phyloP scores from a whole-genome alignment of 1,140 invertebrate species.

The Anoplolepis gracilipes region DNA sequence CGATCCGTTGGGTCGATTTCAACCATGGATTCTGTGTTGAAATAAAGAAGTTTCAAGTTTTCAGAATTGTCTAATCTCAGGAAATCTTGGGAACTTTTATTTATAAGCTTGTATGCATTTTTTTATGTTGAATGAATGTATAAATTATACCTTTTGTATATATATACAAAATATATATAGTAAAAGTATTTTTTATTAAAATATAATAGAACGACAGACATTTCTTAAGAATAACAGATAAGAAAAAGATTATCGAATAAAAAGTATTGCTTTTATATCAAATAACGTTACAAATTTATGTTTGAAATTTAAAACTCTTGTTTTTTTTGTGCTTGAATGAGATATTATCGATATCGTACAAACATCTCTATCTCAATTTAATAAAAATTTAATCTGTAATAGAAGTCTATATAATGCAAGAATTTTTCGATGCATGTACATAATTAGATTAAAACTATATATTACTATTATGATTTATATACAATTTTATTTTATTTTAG shows the following conservation, averaged over 20 bases:
- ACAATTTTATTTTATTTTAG: conserved; percentile 16
- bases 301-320: neutral
- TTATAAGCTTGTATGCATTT: neutral
- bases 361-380: neutral
- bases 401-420: neutral
- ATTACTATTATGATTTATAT: neutral
- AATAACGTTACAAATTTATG: neutral
- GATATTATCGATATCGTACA: neutral
- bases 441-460: conserved; percentile 11
- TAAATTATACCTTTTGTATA: too few relatives aligned
- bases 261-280: neutral
- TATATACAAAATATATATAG: neutral
- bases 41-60: neutral
- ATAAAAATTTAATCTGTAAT: neutral
- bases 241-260: neutral
- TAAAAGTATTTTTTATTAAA: neutral
- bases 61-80: neutral
- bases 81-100: neutral
- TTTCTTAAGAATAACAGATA: neutral
- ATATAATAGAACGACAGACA: neutral
- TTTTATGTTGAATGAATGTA: neutral
- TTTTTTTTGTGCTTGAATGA: neutral
- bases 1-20: neutral
- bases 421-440: neutral
- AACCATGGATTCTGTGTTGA: neutral